A percentile compares a stretch with the other conserved stretches of the same genome.
Conservation (phyloP, 2,113 vertebrate genomes). For the Lophotis ruficrista region DNA sequence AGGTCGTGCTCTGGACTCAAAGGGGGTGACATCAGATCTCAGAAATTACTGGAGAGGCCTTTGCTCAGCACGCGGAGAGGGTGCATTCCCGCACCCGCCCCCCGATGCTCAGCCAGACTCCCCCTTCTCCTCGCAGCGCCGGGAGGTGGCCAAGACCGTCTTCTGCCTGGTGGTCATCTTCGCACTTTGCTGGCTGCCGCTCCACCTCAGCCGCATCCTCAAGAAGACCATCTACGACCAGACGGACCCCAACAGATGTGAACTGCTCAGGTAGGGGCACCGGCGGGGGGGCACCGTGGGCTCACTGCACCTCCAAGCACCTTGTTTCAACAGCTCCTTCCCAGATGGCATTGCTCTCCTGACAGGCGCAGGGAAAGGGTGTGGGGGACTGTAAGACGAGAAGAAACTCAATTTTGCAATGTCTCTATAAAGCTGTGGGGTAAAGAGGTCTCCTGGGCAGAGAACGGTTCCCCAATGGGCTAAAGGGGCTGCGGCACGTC, state of each 20-base stretch:
- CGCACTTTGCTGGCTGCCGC: constrained; percentile 90
- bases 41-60: background rate
- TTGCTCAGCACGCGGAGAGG: background rate
- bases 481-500: background rate
- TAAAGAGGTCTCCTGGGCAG: background rate
- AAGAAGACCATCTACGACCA: constrained; percentile 88
- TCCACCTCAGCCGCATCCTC: constrained; percentile 90
- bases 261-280: constrained; percentile 84
- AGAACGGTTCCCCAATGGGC: background rate
- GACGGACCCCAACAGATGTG: constrained; percentile 84
- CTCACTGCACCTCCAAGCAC: background rate
- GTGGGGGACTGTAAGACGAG: fast-evolving
- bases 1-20: background rate
- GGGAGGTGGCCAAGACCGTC: constrained; percentile 91
- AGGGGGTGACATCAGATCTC: background rate
- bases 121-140: constrained; percentile 65
- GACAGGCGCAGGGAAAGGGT: background rate
- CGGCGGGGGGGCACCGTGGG: fast-evolving
- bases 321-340: background rate
- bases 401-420: background rate
- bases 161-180: constrained; percentile 93
- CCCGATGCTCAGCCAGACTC: background rate
- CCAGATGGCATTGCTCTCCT: fast-evolving
- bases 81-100: background rate
- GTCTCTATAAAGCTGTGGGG: background rate